Evolutionary conservation across 1,140 invertebrate genomes (phyloP), one percentile per base, ranked within the genome.

Genomic region (Lordiphosa clarofinis): DNA sequence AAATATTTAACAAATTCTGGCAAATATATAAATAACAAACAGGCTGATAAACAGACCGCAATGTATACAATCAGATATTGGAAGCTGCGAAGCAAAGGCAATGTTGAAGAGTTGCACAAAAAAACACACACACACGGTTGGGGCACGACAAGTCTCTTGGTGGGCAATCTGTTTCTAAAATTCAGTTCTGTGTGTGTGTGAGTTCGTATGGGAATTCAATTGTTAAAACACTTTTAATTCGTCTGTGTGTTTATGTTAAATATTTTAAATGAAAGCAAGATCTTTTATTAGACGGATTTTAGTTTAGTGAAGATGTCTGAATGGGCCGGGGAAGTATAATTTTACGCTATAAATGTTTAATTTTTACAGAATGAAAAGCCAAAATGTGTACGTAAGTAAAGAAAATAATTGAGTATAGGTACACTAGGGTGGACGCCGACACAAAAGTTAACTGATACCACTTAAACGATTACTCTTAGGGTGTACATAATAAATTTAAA

Each of bases 21-120:
- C 44, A 61, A 63, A 78, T 63, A 70, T 66, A 70, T 65, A 81
- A 74, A 74, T 82, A 71, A 31, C 28, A 31, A 71, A 59, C 46
- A 19, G 44, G 64, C 69, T 56, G 60, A 52, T 47, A 61, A 61
- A 33, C 56, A 54, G 11, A 50, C 19, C 43, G 28, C 28, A 31
- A 31, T 24, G 33, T 11, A 12, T 12, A 15, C n/a, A 43, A 5
- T 28, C 33, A 56, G 2, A 56, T 10, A 33, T 10, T 10, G 28
- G 56, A 35, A 58, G 28, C 21, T 38, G 36, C 15, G n/a, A 35
- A 13, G 37, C 44, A 43, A 40, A 67, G 28, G 28, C 28, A 31
- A 8, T 10, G 37, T 13, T 37, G 9, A 49, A 49, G n/a, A 35
- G n/a, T 33, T 37, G 46, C 33, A 49, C 13, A 13, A 19, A 19